A percentile compares a stretch with the other conserved stretches of the same genome.
phyloP scores from a whole-genome alignment of 53 echinoderm and acorn worm species.

The Pentamera pediparva region DNA sequence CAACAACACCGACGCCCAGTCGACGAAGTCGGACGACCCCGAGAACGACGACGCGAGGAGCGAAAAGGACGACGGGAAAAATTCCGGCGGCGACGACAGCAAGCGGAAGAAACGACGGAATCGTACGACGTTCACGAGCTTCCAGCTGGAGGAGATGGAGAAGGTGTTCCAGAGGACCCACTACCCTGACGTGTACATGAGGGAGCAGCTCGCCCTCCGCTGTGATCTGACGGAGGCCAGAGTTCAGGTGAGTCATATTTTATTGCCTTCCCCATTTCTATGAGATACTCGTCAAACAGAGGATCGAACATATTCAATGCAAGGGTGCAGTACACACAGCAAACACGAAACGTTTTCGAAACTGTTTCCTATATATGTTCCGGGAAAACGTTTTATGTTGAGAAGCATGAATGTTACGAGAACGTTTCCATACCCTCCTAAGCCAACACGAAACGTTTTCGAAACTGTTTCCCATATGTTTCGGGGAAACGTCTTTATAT shows the following conservation, averaged over 20 bases:
- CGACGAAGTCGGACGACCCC: slow-evolving; percentile 55
- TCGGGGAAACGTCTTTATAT: neutral
- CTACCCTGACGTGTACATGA: slow-evolving; percentile 94
- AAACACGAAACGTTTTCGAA: too few species aligned
- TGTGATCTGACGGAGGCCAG: slow-evolving; percentile 96
- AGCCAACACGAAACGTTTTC: too few species aligned
- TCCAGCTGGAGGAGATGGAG: slow-evolving; percentile 97
- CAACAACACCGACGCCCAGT: slow-evolving; percentile 53
- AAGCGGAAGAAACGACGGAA: slow-evolving; percentile 97
- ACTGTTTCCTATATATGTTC: neutral
- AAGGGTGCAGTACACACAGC: too few species aligned
- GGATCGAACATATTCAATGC: too few species aligned
- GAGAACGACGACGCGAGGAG: slow-evolving; percentile 66
- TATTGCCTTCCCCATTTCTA: too few species aligned
- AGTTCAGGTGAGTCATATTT: slow-evolving; percentile 81
- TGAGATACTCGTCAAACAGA: too few species aligned
- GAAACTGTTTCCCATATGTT: too few species aligned
- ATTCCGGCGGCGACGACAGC: slow-evolving; percentile 60
- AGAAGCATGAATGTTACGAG: neutral
- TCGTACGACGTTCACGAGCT: slow-evolving; percentile 96
- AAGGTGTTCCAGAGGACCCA: slow-evolving; percentile 97
- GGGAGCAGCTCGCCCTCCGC: slow-evolving; percentile 86
- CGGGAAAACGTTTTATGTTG: neutral
- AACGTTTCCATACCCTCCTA: neutral
- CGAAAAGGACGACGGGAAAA: slow-evolving; percentile 70